Evolutionary conservation across 2,888 invertebrate genomes (phyloP).

Genomic region (Fabriciana adippe): DNA sequence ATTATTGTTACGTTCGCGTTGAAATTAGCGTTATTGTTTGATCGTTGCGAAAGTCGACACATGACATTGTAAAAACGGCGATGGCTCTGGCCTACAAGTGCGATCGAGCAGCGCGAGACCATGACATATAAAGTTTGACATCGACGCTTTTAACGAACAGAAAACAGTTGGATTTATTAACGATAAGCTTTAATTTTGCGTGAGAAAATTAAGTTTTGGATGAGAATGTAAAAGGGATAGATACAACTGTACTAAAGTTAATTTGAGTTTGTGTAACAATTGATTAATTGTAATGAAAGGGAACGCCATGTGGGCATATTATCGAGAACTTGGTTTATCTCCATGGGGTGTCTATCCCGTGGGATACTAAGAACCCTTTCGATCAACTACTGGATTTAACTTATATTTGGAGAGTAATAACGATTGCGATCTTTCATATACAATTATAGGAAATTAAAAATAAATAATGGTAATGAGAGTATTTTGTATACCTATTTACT

Average conservation of each 20-base stretch:
- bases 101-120: slow-evolving; percentile 74
- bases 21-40: slow-evolving; percentile 58
- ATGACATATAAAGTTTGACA: slow-evolving; percentile 78
- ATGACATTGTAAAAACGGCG: slow-evolving; percentile 78
- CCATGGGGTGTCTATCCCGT: slow-evolving; percentile 76
- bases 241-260: slow-evolving; percentile 26
- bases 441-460: not conserved
- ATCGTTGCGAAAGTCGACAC: slow-evolving; percentile 72
- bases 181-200: slow-evolving; percentile 30
- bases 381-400: slow-evolving; percentile 45
- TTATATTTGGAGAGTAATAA: slow-evolving; percentile 33
- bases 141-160: slow-evolving; percentile 47
- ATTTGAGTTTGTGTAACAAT: slow-evolving; percentile 35
- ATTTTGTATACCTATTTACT: not conserved
- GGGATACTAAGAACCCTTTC: slow-evolving; percentile 72
- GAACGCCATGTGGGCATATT: slow-evolving; percentile 75
- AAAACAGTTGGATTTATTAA: slow-evolving; percentile 37
- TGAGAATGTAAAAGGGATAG: slow-evolving; percentile 6
- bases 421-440: slow-evolving; percentile 12
- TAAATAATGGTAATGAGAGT: not conserved
- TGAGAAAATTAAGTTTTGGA: slow-evolving; percentile 18
- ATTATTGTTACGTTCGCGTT: slow-evolving; percentile 29
- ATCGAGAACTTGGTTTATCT: slow-evolving; percentile 67
- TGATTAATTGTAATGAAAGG: slow-evolving; percentile 62
- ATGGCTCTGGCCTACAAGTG: slow-evolving; percentile 78